Percentiles rank a stretch among this genome's conserved stretches.
phyloP scores from a whole-genome alignment of 2,113 vertebrate species.

The Harpagus bidentatus region DNA sequence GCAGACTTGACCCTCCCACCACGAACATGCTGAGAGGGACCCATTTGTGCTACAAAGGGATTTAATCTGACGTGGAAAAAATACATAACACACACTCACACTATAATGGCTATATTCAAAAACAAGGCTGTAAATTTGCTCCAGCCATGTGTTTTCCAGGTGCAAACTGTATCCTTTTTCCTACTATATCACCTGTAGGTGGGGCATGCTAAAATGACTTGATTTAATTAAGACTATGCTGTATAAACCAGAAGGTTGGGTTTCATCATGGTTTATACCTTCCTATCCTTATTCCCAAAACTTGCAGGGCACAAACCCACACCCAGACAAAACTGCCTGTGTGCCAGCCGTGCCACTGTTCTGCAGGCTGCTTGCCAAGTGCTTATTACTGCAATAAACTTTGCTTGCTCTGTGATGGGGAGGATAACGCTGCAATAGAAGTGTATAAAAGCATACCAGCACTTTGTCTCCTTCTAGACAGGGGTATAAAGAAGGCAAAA shows the following conservation, averaged over 20 bases:
- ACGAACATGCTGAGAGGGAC: background rate
- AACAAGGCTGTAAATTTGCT: background rate
- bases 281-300: background rate
- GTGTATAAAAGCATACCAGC: too few species aligned
- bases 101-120: background rate
- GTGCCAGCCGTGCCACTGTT: background rate
- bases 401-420: background rate
- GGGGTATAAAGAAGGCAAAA: background rate
- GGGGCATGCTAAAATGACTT: background rate
- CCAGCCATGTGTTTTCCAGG: background rate
- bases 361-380: background rate
- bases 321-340: background rate
- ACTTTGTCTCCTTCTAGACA: fast-evolving
- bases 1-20: background rate
- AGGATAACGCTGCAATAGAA: background rate
- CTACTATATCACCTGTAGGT: fast-evolving
- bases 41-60: fast-evolving
- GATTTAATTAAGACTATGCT: background rate
- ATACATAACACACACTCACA: too few species aligned
- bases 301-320: background rate
- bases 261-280: background rate
- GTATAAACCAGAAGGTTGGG: background rate
- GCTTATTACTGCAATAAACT: background rate
- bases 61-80: background rate
- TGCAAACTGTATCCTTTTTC: background rate